phyloP scores from a whole-genome alignment of 2,797 vertebrate species.

The Sebastes nivosus region DNA sequence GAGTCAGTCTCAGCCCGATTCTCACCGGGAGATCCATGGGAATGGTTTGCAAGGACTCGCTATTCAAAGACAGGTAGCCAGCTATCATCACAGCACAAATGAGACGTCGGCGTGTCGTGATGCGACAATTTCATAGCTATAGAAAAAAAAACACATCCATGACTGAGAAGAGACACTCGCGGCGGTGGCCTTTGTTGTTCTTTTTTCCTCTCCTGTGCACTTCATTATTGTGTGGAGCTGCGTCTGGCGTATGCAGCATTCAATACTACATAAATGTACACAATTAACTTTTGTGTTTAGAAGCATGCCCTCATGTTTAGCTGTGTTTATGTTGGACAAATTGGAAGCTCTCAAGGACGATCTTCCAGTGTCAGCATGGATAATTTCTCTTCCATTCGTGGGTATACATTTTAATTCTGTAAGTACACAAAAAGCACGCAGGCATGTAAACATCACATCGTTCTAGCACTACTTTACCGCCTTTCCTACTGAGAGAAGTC shows the following conservation, averaged over 20 bases:
- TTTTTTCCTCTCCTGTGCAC: background rate
- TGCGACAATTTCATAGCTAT: background rate
- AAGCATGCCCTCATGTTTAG: background rate
- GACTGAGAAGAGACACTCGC: background rate
- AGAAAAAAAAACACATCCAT: background rate
- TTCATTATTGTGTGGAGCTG: background rate
- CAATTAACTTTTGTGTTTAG: background rate
- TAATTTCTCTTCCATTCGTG: background rate
- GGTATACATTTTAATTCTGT: background rate
- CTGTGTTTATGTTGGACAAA: background rate
- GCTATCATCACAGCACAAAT: conserved; percentile 10
- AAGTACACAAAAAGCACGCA: background rate
- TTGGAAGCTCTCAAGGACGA: background rate
- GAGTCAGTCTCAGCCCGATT: conserved; percentile 40
- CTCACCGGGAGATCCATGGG: conserved; percentile 46
- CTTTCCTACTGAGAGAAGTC: background rate
- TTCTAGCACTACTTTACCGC: background rate
- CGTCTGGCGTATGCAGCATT: background rate
- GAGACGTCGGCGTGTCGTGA: conserved; percentile 16
- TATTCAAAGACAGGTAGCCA: conserved; percentile 42
- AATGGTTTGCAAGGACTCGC: conserved; percentile 15
- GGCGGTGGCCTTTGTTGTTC: conserved; percentile 13
- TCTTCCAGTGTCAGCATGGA: no score
- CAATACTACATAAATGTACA: background rate
- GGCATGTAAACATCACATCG: no score